Percentiles rank a stretch among this genome's conserved stretches.
Evolutionary conservation across 2,113 vertebrate species (phyloP).

Genomic region (Rhynchomys soricoides): DNA sequence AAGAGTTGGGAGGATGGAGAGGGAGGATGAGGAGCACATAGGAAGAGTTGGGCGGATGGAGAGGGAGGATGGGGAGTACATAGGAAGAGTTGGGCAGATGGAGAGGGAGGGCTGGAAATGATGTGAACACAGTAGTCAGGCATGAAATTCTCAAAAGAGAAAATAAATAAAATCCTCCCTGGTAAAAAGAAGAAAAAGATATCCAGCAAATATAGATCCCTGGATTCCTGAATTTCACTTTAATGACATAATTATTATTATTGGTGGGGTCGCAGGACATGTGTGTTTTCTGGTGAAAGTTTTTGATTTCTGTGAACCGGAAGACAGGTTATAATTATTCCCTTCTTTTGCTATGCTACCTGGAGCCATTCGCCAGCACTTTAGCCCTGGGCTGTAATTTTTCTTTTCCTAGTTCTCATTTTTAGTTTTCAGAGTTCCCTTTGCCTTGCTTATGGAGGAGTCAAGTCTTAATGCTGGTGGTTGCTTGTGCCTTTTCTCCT

Average conservation of each 20-base stretch:
- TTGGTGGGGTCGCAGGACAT: neutral
- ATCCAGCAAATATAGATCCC: neutral
- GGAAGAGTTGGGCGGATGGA: neutral
- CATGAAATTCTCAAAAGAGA: neutral
- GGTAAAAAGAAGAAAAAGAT: neutral
- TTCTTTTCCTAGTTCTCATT: slow-evolving; percentile 39
- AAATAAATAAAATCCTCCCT: neutral
- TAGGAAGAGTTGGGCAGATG: neutral
- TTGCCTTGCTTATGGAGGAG: slow-evolving; percentile 40
- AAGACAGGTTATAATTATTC: slow-evolving; percentile 43
- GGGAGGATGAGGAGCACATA: neutral
- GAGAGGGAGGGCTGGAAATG: neutral
- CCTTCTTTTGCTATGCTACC: neutral
- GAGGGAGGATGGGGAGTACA: neutral
- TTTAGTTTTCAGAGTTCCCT: slow-evolving; percentile 49
- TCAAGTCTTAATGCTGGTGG: neutral
- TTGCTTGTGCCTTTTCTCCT: neutral
- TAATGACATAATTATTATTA: neutral
- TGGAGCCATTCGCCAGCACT: slow-evolving; percentile 13
- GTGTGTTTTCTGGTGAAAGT: slow-evolving; percentile 8
- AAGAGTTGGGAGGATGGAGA: neutral
- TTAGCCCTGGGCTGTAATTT: slow-evolving; percentile 48
- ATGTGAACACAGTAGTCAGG: neutral
- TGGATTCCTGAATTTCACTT: neutral
- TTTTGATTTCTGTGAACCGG: slow-evolving; percentile 46